These are phyloP conservation scores for Leptosomus discolor DNA, from an alignment of 2,113 vertebrate genomes.

Conservation along the genomic window DNA sequence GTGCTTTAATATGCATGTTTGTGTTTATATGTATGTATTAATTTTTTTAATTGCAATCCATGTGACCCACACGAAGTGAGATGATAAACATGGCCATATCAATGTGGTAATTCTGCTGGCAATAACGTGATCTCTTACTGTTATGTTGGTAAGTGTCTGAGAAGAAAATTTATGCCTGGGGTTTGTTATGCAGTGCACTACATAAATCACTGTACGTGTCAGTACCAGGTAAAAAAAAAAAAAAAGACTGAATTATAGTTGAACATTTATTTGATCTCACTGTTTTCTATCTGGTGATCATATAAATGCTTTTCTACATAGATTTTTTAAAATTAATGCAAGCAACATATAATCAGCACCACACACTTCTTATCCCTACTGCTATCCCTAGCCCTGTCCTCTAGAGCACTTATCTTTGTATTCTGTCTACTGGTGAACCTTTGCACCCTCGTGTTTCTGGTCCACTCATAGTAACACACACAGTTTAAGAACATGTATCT, in stretches of 20 bases:
- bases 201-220: background rate
- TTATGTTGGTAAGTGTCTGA: slow-evolving; percentile 34
- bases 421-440: background rate
- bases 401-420: background rate
- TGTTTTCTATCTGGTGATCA: background rate
- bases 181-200: background rate
- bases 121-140: background rate
- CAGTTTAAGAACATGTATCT: background rate
- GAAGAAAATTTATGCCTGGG: slow-evolving; percentile 28
- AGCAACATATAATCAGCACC: background rate
- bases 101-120: background rate
- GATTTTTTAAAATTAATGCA: background rate
- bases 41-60: background rate
- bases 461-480: background rate
- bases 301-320: background rate
- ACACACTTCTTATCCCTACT: background rate
- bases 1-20: background rate
- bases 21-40: background rate
- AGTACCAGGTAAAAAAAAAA: background rate
- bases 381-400: background rate
- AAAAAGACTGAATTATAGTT: background rate
- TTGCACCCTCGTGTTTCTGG: background rate
- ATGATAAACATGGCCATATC: background rate
- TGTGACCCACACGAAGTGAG: background rate
- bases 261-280: background rate